Percentiles rank a stretch among this genome's conserved stretches.
Evolutionary conservation across 2,888 invertebrate species (phyloP).

Genomic region (Theristus sp.): DNA sequence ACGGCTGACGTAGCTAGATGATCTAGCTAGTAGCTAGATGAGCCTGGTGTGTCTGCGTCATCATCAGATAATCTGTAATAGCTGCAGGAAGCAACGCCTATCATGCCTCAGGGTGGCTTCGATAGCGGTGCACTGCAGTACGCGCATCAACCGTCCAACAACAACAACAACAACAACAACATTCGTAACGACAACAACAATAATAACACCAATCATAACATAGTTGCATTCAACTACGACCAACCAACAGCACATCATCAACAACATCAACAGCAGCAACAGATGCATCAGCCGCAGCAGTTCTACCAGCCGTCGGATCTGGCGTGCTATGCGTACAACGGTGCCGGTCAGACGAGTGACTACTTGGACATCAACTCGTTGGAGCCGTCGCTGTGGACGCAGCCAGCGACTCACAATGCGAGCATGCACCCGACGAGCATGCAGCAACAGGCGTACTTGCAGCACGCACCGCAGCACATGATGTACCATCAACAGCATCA

Average conservation of each 20-base stretch:
- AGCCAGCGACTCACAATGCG: not conserved
- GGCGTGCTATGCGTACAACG: not conserved
- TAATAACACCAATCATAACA: not conserved
- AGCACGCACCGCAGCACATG: not conserved
- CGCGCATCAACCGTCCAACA: no score
- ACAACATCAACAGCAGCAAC: not conserved
- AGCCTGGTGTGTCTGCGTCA: no score
- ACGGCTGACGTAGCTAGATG: no score
- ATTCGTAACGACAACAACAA: not conserved
- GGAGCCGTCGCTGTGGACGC: conserved; percentile 2
- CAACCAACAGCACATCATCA: no score
- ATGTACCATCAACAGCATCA: not conserved
- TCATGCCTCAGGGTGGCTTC: no score
- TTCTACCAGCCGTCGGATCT: not conserved
- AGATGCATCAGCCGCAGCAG: not conserved
- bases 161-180: no score
- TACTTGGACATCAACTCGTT: conserved; percentile 3
- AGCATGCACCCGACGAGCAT: not conserved
- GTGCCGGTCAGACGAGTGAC: not conserved
- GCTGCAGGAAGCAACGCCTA: no score
- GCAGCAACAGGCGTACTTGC: not conserved
- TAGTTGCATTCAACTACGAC: no score
- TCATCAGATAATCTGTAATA: no score
- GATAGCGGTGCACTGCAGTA: no score
- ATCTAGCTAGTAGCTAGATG: no score